Conservation (phyloP, 2,113 vertebrate genomes). For the Labeo catla region DNA sequence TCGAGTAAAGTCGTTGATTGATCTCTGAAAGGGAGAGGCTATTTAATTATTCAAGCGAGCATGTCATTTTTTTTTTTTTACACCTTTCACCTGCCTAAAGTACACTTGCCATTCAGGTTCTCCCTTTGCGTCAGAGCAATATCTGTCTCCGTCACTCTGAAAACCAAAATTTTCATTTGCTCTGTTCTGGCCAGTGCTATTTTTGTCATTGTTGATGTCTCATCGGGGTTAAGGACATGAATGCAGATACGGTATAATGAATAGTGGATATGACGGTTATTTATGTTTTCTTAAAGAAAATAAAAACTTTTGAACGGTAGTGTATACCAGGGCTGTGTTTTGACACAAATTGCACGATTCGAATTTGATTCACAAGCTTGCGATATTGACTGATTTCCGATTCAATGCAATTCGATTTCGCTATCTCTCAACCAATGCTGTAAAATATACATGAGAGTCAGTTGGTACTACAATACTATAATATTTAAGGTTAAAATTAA, state of each 20-base stretch:
- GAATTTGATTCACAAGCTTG: no score
- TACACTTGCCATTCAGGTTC: slow-evolving; percentile 63
- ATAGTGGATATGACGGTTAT: not conserved
- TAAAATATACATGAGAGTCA: no score
- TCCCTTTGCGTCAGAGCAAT: slow-evolving; percentile 62
- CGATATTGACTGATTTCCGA: no score
- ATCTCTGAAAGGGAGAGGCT: slow-evolving; percentile 64
- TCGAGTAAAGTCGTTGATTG: slow-evolving; percentile 64
- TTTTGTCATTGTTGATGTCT: slow-evolving; percentile 10
- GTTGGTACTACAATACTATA: no score
- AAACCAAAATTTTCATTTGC: slow-evolving; percentile 53
- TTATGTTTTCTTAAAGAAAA: not conserved
- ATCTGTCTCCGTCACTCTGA: slow-evolving; percentile 55
- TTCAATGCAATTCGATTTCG: no score
- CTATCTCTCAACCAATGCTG: no score
- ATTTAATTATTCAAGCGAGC: slow-evolving; percentile 73
- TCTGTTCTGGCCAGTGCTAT: not conserved
- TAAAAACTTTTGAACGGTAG: not conserved
- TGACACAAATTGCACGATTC: no score
- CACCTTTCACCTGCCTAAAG: slow-evolving; percentile 57
- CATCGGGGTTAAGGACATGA: not conserved
- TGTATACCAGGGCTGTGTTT: no score
- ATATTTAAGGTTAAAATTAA: no score
- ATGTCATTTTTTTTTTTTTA: slow-evolving; percentile 67
- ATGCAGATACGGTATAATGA: not conserved